Conservation (phyloP, 2,113 vertebrate species). For the Hyaena hyaena region DNA sequence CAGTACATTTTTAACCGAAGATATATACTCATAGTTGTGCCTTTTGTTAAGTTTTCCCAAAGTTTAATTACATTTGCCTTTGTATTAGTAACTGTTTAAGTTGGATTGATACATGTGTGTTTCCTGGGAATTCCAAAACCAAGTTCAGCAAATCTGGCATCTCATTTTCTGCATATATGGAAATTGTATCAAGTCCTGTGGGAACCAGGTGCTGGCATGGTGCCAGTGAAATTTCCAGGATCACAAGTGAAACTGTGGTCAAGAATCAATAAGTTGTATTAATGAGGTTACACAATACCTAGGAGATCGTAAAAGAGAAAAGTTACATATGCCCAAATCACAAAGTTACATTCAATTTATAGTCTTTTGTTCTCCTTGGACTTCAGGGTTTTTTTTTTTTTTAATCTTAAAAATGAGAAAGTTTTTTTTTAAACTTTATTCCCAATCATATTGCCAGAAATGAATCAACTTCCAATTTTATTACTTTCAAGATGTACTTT, state of each 20-base stretch:
- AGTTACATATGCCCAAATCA: not conserved
- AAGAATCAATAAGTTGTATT: not conserved
- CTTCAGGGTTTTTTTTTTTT: not conserved
- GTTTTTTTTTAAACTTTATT: not conserved
- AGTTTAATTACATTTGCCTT: not conserved
- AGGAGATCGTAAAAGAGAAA: not conserved
- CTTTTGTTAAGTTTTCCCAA: not conserved
- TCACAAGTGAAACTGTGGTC: not conserved
- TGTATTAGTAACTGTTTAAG: not conserved
- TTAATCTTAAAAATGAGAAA: not conserved
- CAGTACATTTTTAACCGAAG: not conserved
- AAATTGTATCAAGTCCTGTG: not conserved
- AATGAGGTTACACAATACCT: not conserved
- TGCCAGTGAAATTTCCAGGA: not conserved
- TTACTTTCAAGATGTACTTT: not conserved
- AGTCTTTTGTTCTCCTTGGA: not conserved
- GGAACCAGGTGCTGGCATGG: not conserved
- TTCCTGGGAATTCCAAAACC: slow-evolving; percentile 3
- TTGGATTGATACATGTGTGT: not conserved
- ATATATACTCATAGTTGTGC: not conserved
- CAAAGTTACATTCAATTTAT: not conserved
- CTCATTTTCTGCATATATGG: not conserved
- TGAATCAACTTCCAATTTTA: not conserved
- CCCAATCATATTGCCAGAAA: not conserved
- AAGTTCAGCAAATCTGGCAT: not conserved